phyloP scores from a whole-genome alignment of 2,797 vertebrate species.

The Saxicola maurus region DNA sequence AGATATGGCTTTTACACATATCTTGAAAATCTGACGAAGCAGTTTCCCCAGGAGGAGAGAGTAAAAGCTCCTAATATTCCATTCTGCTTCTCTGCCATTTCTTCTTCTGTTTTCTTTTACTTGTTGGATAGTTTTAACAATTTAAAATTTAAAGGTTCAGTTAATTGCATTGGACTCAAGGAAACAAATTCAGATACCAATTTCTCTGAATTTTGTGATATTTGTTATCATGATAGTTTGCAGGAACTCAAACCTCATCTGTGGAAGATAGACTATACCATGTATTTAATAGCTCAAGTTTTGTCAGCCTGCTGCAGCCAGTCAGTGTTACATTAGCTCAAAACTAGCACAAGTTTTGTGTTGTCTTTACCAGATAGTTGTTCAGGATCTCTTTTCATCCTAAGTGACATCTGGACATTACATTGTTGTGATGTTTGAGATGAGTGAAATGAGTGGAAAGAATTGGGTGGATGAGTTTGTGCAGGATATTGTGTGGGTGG shows the following conservation, averaged over 20 bases:
- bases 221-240: neutral
- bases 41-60: neutral
- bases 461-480: neutral
- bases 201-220: neutral
- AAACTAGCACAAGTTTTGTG: neutral
- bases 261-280: neutral
- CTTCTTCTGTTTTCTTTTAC: neutral
- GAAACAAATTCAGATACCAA: neutral
- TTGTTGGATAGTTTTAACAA: neutral
- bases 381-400: neutral
- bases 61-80: neutral
- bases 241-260: neutral
- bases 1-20: neutral
- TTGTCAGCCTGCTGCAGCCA: neutral
- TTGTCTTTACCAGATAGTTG: neutral
- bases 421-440: neutral
- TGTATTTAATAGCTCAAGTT: neutral
- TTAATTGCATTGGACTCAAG: neutral
- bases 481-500: neutral
- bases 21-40: neutral
- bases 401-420: neutral
- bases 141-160: neutral
- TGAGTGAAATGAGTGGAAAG: neutral
- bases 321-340: neutral
- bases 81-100: neutral